Evolutionary conservation across 2,797 vertebrate species (phyloP), one percentile per base, ranked within the genome.

Genomic region (Pelodytes ibericus): DNA sequence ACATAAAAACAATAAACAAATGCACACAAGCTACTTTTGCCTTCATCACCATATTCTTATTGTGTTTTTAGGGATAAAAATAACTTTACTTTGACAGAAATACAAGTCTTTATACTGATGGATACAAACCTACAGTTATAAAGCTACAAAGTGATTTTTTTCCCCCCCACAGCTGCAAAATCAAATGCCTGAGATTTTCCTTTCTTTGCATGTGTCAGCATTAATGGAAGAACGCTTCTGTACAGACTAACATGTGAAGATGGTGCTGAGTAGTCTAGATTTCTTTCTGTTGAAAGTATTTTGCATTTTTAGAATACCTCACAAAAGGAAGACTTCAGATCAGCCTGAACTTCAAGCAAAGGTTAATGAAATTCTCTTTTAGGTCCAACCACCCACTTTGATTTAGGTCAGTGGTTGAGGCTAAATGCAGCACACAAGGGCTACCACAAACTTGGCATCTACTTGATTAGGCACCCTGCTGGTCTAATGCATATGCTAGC

Each of bases 301-400:
- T 86, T 85, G 83, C 83, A 71, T 80, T 84, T 82, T 87, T 71
- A 39, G 81, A 87, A 88, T 87, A 88, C 81, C 51, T n/a, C 86
- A 88, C 87, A 89, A 87, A 89, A 87, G 88, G 83, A 22, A 88
- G 84, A 90, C 83, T 92, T 92, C 87, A 95, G 93, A 94, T 93
- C 87, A 89, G 85, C 74, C 87, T 94, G 91, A 94, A 92, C 91
- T 93, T 94, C 88, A 92, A 91, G 92, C 85, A 91, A 91, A 93
- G 93, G 91, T 96, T 95, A 93, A 91, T 91, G 87, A 92, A 92
- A 91, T 94, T 94, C 90, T 93, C 89, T 87, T 89, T 90, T 82
- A 88, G 88, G 91, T 89, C 88, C 88, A 95, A 93, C 94, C 95
- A 96, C 95, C 93, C 94, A 94, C 94, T 93, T 94, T 91, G 93